Evolutionary conservation across 2,113 vertebrate genomes (phyloP).

Genomic region (Thalassarche chlororhynchos): DNA sequence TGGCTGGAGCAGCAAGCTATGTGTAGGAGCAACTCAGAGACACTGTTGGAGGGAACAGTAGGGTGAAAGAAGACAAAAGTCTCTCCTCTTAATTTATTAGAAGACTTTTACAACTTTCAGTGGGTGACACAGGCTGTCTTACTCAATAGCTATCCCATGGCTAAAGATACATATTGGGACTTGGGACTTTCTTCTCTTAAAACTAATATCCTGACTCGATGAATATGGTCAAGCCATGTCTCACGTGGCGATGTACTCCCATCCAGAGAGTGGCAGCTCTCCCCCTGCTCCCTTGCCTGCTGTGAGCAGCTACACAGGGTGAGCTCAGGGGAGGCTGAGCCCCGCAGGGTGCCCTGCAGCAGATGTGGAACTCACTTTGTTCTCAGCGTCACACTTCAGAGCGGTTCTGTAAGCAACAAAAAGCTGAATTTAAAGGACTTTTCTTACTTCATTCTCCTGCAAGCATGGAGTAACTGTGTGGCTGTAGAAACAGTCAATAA

Average conservation of each 20-base stretch:
- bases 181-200: not conserved
- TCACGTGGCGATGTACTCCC: not conserved
- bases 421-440: not conserved
- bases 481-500: not conserved
- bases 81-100: not conserved
- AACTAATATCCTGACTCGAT: not conserved
- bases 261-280: not conserved
- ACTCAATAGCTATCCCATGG: not conserved
- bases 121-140: not conserved
- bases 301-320: not conserved
- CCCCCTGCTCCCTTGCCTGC: not conserved
- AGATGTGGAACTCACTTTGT: not conserved
- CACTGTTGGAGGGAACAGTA: not conserved
- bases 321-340: not conserved
- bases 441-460: not conserved
- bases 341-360: rapidly evolving
- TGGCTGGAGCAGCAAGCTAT: not conserved
- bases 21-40: not conserved
- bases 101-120: not conserved
- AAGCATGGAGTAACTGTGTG: not conserved
- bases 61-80: not conserved
- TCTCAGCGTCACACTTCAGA: not conserved
- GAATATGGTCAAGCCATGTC: not conserved
- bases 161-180: not conserved
- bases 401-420: not conserved